Evolutionary conservation across 2,113 vertebrate species (phyloP).

Genomic region (Saiga tatarica): DNA sequence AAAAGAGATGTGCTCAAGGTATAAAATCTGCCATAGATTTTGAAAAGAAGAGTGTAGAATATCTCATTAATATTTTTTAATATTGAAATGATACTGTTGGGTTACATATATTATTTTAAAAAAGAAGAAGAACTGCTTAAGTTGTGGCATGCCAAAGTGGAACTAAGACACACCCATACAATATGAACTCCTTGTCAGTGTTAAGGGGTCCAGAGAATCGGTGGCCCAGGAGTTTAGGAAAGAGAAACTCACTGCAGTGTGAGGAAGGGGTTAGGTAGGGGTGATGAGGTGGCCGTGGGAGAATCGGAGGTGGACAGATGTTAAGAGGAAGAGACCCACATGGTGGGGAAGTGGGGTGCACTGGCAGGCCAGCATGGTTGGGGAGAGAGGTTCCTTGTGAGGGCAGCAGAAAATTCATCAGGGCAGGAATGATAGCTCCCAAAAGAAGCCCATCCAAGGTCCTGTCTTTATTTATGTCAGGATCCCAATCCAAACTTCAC

Average conservation of each 20-base stretch:
- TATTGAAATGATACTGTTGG: background rate
- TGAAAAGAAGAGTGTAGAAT: background rate
- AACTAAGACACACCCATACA: background rate
- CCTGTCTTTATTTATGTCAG: background rate
- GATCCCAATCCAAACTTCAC: background rate
- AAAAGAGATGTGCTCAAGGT: background rate
- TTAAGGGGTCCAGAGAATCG: background rate
- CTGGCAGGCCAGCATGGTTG: background rate
- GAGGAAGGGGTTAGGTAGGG: too few relatives aligned
- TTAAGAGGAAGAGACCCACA: background rate
- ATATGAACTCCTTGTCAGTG: background rate
- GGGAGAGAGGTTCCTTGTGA: background rate
- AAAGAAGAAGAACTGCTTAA: background rate
- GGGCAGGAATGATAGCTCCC: background rate
- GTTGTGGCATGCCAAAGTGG: background rate
- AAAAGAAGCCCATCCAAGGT: background rate
- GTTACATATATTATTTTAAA: background rate
- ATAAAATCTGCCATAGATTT: background rate
- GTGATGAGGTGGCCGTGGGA: too few relatives aligned
- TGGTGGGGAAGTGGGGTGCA: background rate
- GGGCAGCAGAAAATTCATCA: background rate
- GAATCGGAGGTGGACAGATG: background rate
- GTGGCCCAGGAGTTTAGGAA: background rate
- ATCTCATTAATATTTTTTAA: background rate
- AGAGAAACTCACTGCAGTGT: background rate